Percentiles rank a stretch among this genome's conserved stretches.
These are phyloP conservation scores for Glaucomys volans DNA, from an alignment of 2,113 vertebrate species.

Conservation along the genomic window DNA sequence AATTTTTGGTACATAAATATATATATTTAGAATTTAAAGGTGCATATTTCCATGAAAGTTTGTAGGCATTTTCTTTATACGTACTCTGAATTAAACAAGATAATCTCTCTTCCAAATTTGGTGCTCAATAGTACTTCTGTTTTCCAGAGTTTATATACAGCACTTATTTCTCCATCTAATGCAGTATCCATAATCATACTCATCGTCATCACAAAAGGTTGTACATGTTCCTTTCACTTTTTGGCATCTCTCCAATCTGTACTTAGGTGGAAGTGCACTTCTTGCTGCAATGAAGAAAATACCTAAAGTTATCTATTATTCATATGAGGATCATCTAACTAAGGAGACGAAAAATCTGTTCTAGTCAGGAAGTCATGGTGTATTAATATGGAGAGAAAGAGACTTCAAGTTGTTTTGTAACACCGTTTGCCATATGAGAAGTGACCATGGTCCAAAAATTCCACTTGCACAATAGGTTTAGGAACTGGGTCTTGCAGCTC, in stretches of 20 bases:
- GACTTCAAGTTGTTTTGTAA: not conserved
- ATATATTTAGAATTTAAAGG: not conserved
- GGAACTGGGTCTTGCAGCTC: not conserved
- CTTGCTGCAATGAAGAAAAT: constrained; percentile 55
- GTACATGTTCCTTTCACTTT: constrained; percentile 62
- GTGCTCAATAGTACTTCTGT: not conserved
- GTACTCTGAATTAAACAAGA: not conserved
- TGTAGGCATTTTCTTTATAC: not conserved
- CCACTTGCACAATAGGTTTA: not conserved
- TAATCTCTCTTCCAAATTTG: not conserved
- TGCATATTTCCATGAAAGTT: not conserved
- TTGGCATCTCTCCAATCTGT: constrained; percentile 60
- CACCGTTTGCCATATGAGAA: not conserved
- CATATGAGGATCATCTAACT: not conserved
- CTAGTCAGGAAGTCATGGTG: not conserved
- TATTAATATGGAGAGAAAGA: not conserved
- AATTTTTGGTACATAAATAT: not conserved
- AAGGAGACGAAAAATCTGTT: not conserved
- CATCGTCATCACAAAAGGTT: constrained; percentile 46
- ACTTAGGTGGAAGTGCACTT: not conserved
- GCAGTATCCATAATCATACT: constrained; percentile 63
- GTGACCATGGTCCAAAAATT: not conserved
- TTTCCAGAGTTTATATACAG: constrained; percentile 56
- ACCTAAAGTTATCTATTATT: not conserved
- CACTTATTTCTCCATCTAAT: constrained; percentile 73